Evolutionary conservation across 2,888 invertebrate species (phyloP), one percentile per base, ranked within the genome.

Genomic region (Gymnoscelis rufifasciata): DNA sequence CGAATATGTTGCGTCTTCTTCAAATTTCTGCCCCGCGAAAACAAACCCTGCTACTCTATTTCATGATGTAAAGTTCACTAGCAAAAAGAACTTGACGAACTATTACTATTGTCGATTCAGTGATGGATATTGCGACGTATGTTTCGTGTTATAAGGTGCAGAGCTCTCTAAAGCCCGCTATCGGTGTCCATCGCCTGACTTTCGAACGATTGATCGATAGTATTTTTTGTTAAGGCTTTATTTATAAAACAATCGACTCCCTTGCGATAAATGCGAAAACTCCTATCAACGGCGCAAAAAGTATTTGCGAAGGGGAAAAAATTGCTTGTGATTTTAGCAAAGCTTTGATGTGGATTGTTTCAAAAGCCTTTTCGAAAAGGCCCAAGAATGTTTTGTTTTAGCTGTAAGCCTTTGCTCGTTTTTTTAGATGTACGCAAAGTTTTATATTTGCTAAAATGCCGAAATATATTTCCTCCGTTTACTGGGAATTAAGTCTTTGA

Each of bases 161-260:
- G 51, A 61, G 61, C 53, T 42, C 35, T 62, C 59, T 35, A 3
- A 45, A 30, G 46, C 43, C 40, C 56, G 54, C 71, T 83, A 83
- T 84, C 83, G 66, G 59, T 57, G 52, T 59, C 62, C 77, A 84
- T 86, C 84, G 73, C 71, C 70, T 74, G 83, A 74, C 79, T 83
- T 87, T 86, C 86, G 87, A 86, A 83, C 86, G 86, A 86, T 88
- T 88, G 88, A 88, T 88, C 83, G 87, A 83, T 88, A 84, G 86
- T 82, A 81, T 84, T 88, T 88, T 88, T 88, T 88, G 86, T 80
- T 69, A 68, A 64, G 66, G 74, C 76, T 83, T 83, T 86, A 86
- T 87, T 86, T 86, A 86, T 87, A 88, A 88, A 87, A 88, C 87
- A 88, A 87, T 88, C 78, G 87, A 79, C 76, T 73, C 68, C 70